phyloP scores from a whole-genome alignment of 2,888 invertebrate species.

The Carcina quercana region DNA sequence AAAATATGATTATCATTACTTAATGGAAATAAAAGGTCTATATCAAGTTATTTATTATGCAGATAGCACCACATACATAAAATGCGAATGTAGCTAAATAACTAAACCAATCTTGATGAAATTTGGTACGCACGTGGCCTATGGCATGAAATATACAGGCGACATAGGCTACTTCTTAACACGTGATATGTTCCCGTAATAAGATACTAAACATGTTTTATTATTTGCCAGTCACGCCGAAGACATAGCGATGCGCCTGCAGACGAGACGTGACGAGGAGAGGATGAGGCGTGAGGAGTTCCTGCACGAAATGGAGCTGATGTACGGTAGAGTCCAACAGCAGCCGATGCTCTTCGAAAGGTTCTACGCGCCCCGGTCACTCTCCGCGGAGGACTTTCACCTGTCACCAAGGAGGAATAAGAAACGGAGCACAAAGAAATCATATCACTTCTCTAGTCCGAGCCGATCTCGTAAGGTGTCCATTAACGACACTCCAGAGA shows the following conservation, averaged over 20 bases:
- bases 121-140: too few relatives aligned
- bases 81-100: too few relatives aligned
- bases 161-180: too few relatives aligned
- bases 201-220: too few relatives aligned
- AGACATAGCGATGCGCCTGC: constrained; percentile 79
- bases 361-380: constrained; percentile 75
- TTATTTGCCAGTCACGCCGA: constrained; percentile 69
- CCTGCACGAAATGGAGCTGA: constrained; percentile 80
- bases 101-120: too few relatives aligned
- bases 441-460: constrained; percentile 40
- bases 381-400: constrained; percentile 43
- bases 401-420: constrained; percentile 56
- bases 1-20: too few relatives aligned
- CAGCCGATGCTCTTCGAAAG: constrained; percentile 83
- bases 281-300: constrained; percentile 79
- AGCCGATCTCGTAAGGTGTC: constrained; percentile 50
- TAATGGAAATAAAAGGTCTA: too few relatives aligned
- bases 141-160: too few relatives aligned
- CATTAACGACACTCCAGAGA: constrained; percentile 49
- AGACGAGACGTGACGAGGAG: constrained; percentile 80
- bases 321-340: constrained; percentile 80
- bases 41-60: too few relatives aligned
- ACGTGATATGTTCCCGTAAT: too few relatives aligned
- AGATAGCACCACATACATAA: too few relatives aligned
- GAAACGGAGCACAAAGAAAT: constrained; percentile 34